Base-by-base conservation (phyloP, 2,113 vertebrate species). In the Sylvia atricapilla region DNA sequence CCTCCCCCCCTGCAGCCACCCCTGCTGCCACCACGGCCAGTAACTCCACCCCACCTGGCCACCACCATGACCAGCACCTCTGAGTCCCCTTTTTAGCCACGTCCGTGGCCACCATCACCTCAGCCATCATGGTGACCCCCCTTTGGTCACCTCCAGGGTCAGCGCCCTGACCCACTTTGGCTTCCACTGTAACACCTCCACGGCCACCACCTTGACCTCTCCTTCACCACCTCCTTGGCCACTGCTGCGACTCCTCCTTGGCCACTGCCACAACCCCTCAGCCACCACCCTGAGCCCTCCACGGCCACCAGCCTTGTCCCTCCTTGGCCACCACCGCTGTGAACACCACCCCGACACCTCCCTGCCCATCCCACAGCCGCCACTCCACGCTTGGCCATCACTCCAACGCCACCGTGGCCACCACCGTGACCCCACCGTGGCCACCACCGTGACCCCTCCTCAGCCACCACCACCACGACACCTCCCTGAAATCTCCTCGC, bases 301-400 rank as follows among this genome's bases (percentile, higher is more conserved):
- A 11, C 22, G 0, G 37, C 72, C 52, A 28, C 50, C 70, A 39
- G 0, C 37, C 9, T 1, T 2, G 10, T 1, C 19, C 11, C 23
- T 58, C 56, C 50, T 18, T 2, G 64, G 35, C 44, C 66, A 41
- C 14, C 66, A 8, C 37, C 37, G 37, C 0, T 2, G 35, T 1
- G 24, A 24, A 3, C 41, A 2, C 30, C 49, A 47, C 55, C 18
- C 19, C 31, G 6, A 31, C 18, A 3, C 22, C 53, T 72, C n/a
- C 19, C 11, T 2, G 28, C 22, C 59, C 46, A 15, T 37, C 13
- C 43, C 49, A 3, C 5, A 7, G 28, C 28, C 68, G 13, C 41
- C 44, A 14, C 30, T 5, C 28, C 10, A 13, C 12, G 0, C 67
- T 60, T 2, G 5, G 12, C 46, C 56, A 25, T 25, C 35, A 14